These are phyloP conservation scores for Phoenicopterus ruber DNA, from an alignment of 2,113 vertebrate genomes.

Conservation along the genomic window DNA sequence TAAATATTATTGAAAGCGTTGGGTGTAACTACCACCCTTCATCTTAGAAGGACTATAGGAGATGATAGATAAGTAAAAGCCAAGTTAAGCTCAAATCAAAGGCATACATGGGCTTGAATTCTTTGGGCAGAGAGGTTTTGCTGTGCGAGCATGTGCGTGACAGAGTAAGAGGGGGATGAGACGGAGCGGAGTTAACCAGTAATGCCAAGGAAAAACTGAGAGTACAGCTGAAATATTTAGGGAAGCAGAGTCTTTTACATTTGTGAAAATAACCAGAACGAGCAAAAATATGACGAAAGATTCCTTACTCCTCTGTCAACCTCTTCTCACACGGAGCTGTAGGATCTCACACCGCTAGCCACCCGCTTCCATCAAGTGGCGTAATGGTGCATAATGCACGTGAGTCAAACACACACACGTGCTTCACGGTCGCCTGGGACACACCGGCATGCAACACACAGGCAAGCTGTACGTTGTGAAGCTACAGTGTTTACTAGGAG, in stretches of 20 bases:
- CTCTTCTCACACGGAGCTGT: neutral
- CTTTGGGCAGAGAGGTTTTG: neutral
- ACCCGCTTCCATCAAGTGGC: neutral
- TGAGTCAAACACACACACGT: neutral
- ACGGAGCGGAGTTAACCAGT: neutral
- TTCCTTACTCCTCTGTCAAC: neutral
- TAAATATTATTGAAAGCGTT: neutral
- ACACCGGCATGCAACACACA: neutral
- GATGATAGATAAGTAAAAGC: neutral
- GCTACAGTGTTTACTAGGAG: neutral
- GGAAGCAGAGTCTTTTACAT: neutral
- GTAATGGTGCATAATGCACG: fast-evolving
- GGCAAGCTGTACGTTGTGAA: fast-evolving
- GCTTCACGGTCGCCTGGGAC: neutral
- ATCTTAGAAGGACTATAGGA: neutral
- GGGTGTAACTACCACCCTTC: neutral
- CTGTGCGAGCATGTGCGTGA: neutral
- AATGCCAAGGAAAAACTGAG: neutral
- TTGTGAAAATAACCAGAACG: neutral
- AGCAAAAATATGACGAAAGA: neutral
- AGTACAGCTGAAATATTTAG: neutral
- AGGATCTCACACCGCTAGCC: neutral
- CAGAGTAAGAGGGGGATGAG: neutral
- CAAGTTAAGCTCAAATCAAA: neutral
- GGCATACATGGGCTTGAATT: neutral